Evolutionary conservation across 2,797 vertebrate species (phyloP).

Genomic region (Silurus aristotelis): DNA sequence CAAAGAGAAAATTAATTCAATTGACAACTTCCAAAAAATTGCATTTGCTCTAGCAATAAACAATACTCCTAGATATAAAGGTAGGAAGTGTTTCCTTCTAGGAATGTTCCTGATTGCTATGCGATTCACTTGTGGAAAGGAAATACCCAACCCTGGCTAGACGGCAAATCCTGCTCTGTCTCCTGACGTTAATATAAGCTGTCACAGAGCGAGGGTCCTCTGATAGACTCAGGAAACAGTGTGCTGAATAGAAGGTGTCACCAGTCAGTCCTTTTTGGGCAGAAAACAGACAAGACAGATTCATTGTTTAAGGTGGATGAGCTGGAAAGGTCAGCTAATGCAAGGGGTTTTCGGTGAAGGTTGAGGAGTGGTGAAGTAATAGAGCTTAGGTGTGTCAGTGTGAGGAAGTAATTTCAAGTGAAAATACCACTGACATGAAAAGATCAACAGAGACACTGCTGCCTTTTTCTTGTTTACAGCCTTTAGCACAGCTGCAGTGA

Average conservation of each 20-base stretch:
- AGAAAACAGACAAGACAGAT: slow-evolving; percentile 50
- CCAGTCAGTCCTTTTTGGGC: slow-evolving; percentile 38
- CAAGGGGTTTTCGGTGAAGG: slow-evolving; percentile 22
- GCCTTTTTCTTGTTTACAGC: neutral
- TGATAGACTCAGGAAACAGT: slow-evolving; percentile 27
- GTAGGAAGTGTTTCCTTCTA: slow-evolving; percentile 18
- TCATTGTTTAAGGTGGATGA: slow-evolving; percentile 50
- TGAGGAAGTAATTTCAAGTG: slow-evolving; percentile 38
- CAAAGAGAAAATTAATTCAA: slow-evolving; percentile 41
- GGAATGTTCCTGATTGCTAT: slow-evolving; percentile 40
- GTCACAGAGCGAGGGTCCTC: slow-evolving; percentile 41
- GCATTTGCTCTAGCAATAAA: slow-evolving; percentile 20
- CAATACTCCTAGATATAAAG: slow-evolving; percentile 20
- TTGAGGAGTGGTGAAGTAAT: slow-evolving; percentile 27
- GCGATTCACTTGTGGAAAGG: slow-evolving; percentile 41
- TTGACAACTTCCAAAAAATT: slow-evolving; percentile 36
- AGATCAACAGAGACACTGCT: slow-evolving; percentile 11
- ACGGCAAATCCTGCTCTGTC: slow-evolving; percentile 53
- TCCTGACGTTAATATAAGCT: slow-evolving; percentile 51
- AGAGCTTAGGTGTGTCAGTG: slow-evolving; percentile 24
- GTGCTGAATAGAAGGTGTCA: slow-evolving; percentile 54
- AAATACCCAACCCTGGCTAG: slow-evolving; percentile 30
- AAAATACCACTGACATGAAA: slow-evolving; percentile 34
- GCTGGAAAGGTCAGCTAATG: slow-evolving; percentile 55
- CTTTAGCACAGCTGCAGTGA: slow-evolving; percentile 8